phyloP scores from a whole-genome alignment of 2,888 invertebrate species.

The Embidobia sp. region DNA sequence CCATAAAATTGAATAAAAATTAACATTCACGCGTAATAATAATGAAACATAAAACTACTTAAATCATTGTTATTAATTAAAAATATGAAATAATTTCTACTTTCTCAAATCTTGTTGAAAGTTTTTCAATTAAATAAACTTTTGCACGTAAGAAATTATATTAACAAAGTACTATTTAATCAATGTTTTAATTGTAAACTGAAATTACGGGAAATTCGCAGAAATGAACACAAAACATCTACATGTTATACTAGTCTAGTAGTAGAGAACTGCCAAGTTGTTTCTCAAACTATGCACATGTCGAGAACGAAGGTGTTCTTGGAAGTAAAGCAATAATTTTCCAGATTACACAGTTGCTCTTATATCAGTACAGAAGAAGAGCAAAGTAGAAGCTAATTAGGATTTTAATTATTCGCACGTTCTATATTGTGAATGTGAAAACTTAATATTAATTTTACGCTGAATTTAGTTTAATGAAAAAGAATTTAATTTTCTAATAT shows the following conservation, averaged over 20 bases:
- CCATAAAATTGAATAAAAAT: no score
- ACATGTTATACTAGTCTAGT: conserved; percentile 51
- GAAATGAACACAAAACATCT: conserved; percentile 53
- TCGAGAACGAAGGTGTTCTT: conserved; percentile 59
- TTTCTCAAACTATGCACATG: conserved; percentile 60
- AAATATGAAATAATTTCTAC: no score
- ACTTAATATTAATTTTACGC: conserved; percentile 7
- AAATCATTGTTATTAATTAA: no score
- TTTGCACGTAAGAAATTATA: conserved; percentile 16
- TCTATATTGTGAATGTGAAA: conserved; percentile 22
- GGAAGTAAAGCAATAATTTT: conserved; percentile 58
- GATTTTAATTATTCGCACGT: conserved; percentile 44
- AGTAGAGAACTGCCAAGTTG: conserved; percentile 53
- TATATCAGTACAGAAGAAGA: conserved; percentile 46
- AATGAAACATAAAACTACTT: no score
- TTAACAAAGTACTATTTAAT: conserved; percentile 22
- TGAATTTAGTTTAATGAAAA: no score
- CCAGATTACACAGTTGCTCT: conserved; percentile 58
- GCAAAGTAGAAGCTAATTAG: conserved; percentile 50
- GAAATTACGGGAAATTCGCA: conserved; percentile 48
- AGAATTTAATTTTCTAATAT: no score
- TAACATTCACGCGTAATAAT: no score
- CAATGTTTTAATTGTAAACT: conserved; percentile 52
- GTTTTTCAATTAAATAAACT: conserved; percentile 1
- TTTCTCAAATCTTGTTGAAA: no score